Conservation (phyloP, 1,140 invertebrate genomes). For the Polypedilum vanderplanki region DNA sequence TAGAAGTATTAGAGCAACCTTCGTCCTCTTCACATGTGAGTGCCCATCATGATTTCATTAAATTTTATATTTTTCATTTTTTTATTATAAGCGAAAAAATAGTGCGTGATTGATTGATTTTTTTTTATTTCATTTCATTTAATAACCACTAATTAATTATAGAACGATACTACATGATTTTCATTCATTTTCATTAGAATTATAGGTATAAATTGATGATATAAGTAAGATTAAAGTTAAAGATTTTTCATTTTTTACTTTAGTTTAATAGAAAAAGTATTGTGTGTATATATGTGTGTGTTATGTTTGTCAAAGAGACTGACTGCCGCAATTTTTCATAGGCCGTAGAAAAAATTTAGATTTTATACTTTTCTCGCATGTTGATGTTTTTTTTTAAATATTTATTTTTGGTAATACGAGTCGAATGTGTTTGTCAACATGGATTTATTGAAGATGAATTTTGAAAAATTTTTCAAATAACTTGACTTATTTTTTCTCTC, state of each 20-base stretch:
- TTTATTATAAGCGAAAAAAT: background rate
- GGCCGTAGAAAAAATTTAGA: background rate
- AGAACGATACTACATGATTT: constrained; percentile 22
- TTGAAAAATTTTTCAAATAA: too few species aligned
- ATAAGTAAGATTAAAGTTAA: background rate
- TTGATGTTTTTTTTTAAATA: background rate
- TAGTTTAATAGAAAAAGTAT: background rate
- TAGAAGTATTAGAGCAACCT: background rate
- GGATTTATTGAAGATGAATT: too few species aligned
- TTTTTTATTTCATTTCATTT: background rate
- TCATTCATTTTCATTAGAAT: background rate
- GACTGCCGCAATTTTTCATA: background rate
- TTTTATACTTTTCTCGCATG: background rate
- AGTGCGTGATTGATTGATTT: constrained; percentile 17
- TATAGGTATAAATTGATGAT: background rate
- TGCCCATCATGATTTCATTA: background rate
- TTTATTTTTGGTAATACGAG: too few species aligned
- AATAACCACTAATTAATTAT: constrained; percentile 9
- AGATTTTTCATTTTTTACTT: background rate
- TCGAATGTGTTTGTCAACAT: too few species aligned
- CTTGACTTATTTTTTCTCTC: too few species aligned
- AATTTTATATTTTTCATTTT: background rate
- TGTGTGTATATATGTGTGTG: background rate
- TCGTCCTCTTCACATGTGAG: background rate
- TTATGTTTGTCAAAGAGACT: background rate